These are phyloP conservation scores for Drosophila subquinaria DNA, from an alignment of 2,888 invertebrate genomes.

Conservation along the genomic window DNA sequence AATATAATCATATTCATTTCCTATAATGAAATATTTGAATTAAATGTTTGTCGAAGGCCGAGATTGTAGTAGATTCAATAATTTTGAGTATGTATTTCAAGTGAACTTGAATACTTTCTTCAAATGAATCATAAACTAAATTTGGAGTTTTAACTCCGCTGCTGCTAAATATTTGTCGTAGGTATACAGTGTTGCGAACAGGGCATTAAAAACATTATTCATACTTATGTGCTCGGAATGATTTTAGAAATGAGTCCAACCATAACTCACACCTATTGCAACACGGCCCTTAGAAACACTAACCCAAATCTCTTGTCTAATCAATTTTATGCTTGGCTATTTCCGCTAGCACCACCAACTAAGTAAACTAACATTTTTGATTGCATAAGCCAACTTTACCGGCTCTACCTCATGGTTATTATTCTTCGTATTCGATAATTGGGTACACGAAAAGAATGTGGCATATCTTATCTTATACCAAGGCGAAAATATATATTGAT, in stretches of 20 bases:
- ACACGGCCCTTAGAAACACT: conserved; percentile 24
- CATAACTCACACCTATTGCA: conserved; percentile 31
- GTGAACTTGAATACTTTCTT: too few species aligned
- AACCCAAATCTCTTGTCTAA: conserved; percentile 70
- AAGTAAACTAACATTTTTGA: conserved; percentile 21
- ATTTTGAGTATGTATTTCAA: too few species aligned
- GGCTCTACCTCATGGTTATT: conserved; percentile 29
- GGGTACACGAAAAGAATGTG: conserved; percentile 48
- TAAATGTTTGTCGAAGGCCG: too few species aligned
- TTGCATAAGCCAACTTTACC: conserved; percentile 35
- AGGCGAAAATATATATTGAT: conserved; percentile 46
- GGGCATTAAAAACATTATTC: background rate
- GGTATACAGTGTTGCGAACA: background rate
- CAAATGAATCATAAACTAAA: too few species aligned
- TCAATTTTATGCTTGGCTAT: conserved; percentile 56
- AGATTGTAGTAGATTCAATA: too few species aligned
- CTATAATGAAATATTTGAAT: too few species aligned
- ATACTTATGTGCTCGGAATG: background rate
- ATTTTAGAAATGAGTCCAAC: conserved; percentile 5
- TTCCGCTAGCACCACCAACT: conserved; percentile 54
- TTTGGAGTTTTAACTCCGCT: background rate
- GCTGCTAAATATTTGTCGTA: background rate
- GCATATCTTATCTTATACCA: conserved; percentile 64
- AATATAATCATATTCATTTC: too few species aligned
- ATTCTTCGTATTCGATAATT: conserved; percentile 32